Evolutionary conservation across 2,888 invertebrate genomes (phyloP), one percentile per base, ranked within the genome.

Genomic region (Linnaemya tessellans): DNA sequence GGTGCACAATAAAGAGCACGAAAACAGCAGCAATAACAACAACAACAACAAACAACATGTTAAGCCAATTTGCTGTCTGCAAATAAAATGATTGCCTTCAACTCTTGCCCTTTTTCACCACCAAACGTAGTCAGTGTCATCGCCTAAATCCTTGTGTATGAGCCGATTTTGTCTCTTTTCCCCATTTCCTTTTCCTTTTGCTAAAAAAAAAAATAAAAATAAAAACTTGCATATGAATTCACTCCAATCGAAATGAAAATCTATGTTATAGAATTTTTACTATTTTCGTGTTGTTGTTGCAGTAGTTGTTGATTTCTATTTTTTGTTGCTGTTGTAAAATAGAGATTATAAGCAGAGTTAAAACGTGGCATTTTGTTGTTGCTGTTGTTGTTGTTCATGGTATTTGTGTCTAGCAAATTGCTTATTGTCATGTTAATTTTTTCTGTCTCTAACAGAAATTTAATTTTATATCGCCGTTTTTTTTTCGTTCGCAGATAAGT

Each of bases 221-320:
- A 30, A 30, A n/a, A 78, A 60, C 49, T 74, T 85, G 78, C 68
- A 85, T 74, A 79, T 79, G 81, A 81, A 81, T 81, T 85, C 56
- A 79, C 81, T 85, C 70, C 68, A 85, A 85, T 85, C 84, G 81
- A 79, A 85, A 85, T 81, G 74, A 79, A 85, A 85, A 85, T 85
- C 84, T 85, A 64, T 81, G 74, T 51, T 51, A 60, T 79, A 58
- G 58, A 70, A 65, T 73, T 78, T 71, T 80, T 65, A 25, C 58
- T 65, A n/a, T 80, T 73, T 73, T 58, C 46, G 58, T 49, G 46
- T 60, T 3, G n/a, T n/a, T 67, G 18, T 51, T 4, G 4, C 43
- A 9, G n/a, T 38, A n/a, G 20, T 35, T 62, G 38, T 15, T 62
- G 13, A 35, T 1, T 38, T 78, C 0, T 10, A 8, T 56, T 49